Base-by-base conservation (phyloP, 2,888 invertebrate species). In the Macropis europaea region DNA sequence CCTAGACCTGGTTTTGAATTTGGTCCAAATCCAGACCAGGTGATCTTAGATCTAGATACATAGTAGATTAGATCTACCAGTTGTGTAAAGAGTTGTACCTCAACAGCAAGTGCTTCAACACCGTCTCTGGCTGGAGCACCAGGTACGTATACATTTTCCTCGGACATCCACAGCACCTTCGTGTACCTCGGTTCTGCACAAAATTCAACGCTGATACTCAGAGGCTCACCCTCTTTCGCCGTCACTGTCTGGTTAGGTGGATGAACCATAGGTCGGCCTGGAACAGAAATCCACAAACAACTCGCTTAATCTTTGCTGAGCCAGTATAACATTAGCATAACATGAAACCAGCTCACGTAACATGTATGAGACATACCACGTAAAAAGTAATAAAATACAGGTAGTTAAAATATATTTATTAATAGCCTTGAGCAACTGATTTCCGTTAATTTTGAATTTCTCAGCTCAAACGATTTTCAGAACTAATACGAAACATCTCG, bases 141-240 rank as follows among this genome's bases (percentile, higher is more conserved):
- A 6, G 93, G 93, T 69, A 90, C 87, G 81, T 92, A 92, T 28
- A 92, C 91, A 75, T 89, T 90, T 73, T 91, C 91, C 80, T 91
- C 91, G 54, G 92, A 92, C 79, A 94, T 91, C 94, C 94, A 94
- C 73, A 93, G 90, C 22, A 93, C 92, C 84, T 92, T 92, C 52
- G 91, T 92, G 80, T 93, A 93, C 38, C 93, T 91, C 2, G 96
- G 96, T 90, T 95, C 95, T 79, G 95, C 95, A 90, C 95, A 95
- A 87, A 95, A 95, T 88, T 95, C 95, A 78, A 94, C 94, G 38
- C 93, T 92, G 40, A 95, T 90, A 76, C 94, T 93, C 71, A 95
- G 89, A 0, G 93, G 92, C 71, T 94, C 93, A 30, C 95, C 95
- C 63, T 93, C 93, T 82, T 94, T 93, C 15, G 94, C 94, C 24